Conservation (phyloP, 1,140 invertebrate genomes). For the Drosophila kepulauana region DNA sequence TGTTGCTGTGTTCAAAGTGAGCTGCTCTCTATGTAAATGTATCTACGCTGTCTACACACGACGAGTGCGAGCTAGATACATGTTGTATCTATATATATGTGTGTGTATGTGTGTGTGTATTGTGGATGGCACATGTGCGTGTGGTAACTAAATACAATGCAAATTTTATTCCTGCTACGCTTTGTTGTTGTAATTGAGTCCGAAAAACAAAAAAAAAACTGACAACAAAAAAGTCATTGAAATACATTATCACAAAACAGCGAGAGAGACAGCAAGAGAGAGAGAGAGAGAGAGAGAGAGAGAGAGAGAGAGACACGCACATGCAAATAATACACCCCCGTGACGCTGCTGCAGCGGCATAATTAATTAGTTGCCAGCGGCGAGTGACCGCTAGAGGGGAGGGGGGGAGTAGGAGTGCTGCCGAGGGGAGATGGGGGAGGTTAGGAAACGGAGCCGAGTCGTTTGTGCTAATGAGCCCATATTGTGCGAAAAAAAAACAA, state of each 20-base stretch:
- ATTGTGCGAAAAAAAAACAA: conserved; percentile 72
- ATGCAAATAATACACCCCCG: conserved; percentile 77
- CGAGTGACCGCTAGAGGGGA: conserved; percentile 10
- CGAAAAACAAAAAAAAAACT: conserved; percentile 49
- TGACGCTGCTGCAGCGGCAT: conserved; percentile 78
- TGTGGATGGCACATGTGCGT: conserved; percentile 57
- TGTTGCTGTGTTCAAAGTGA: conserved; percentile 12
- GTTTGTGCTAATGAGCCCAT: conserved; percentile 78
- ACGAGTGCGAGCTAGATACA: neutral
- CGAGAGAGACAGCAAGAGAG: no score
- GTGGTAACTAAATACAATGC: conserved; percentile 82
- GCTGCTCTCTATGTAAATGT: conserved; percentile 14
- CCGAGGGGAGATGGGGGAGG: neutral
- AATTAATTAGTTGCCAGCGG: conserved; percentile 78
- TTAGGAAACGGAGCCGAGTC: conserved; percentile 21
- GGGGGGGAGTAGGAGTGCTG: neutral
- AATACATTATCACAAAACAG: conserved; percentile 56
- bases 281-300: no score
- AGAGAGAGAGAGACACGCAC: conserved; percentile 11
- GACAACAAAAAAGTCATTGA: conserved; percentile 47
- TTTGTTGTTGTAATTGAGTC: conserved; percentile 44
- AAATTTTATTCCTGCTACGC: conserved; percentile 59
- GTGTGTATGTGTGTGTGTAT: conserved; percentile 5
- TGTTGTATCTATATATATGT: conserved; percentile 4
- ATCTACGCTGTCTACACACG: neutral